phyloP scores from a whole-genome alignment of 1,140 invertebrate genomes.

The Bombus picipes region DNA sequence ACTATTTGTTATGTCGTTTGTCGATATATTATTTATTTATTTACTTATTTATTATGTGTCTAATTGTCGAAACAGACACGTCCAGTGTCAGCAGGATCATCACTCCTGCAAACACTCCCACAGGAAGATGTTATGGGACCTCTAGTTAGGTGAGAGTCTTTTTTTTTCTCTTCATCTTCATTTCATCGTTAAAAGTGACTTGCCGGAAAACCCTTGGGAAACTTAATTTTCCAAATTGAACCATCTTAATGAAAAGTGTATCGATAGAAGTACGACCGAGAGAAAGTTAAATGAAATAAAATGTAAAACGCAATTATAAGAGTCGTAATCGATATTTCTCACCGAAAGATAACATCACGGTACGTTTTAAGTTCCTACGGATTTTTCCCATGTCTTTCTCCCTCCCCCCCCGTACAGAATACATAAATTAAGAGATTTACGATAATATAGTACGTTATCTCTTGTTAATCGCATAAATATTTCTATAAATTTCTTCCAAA shows the following conservation, averaged over 20 bases:
- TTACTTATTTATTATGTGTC: slow-evolving; percentile 45
- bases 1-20: slow-evolving; percentile 19
- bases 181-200: background rate
- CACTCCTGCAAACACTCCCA: slow-evolving; percentile 82
- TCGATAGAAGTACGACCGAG: background rate
- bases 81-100: slow-evolving; percentile 85
- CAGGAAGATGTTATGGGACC: slow-evolving; percentile 82
- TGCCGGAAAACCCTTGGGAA: slow-evolving; percentile 6
- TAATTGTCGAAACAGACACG: slow-evolving; percentile 82
- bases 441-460: background rate
- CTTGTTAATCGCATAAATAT: background rate
- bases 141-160: slow-evolving; percentile 83
- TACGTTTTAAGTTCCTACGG: slow-evolving; percentile 4
- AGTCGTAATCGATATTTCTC: background rate
- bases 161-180: background rate
- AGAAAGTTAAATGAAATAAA: background rate
- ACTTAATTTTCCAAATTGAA: background rate
- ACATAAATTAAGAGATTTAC: background rate
- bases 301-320: background rate
- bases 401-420: background rate
- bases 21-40: slow-evolving; percentile 33
- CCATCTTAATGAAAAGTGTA: too few species aligned
- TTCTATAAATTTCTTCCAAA: background rate
- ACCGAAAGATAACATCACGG: background rate
- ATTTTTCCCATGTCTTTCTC: background rate